Evolutionary conservation across 2,113 vertebrate species (phyloP).

Genomic region (Stigmatopora argus): DNA sequence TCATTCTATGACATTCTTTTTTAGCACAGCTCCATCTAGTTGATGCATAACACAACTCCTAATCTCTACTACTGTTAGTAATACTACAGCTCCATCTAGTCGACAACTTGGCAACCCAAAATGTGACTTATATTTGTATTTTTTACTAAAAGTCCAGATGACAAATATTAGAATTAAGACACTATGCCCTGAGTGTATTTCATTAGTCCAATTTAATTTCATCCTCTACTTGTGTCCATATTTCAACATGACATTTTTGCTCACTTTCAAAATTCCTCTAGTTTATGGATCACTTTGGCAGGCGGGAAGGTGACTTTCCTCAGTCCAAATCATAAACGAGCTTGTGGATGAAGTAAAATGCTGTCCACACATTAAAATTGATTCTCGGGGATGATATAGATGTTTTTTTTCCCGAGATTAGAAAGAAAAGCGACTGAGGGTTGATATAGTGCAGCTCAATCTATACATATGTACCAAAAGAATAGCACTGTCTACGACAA

Average conservation of each 20-base stretch:
- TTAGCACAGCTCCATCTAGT: too few species aligned
- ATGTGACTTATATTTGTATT: too few species aligned
- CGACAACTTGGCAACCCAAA: too few species aligned
- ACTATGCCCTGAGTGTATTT: not conserved
- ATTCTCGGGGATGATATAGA: conserved; percentile 15
- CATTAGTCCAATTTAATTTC: conserved; percentile 13
- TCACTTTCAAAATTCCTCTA: conserved; percentile 15
- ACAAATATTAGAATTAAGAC: too few species aligned
- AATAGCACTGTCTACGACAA: too few species aligned
- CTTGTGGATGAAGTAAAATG: conserved; percentile 12
- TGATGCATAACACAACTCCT: too few species aligned
- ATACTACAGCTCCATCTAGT: too few species aligned
- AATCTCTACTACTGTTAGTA: too few species aligned
- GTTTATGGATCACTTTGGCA: conserved; percentile 45
- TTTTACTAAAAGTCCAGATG: too few species aligned
- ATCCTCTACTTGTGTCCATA: not conserved
- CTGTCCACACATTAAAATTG: conserved; percentile 27
- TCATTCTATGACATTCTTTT: too few species aligned
- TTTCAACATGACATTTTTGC: not conserved
- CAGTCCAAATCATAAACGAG: conserved; percentile 15
- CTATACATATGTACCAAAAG: not conserved
- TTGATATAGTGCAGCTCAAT: not conserved
- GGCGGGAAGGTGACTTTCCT: conserved; percentile 54
- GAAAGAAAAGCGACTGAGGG: conserved; percentile 1
- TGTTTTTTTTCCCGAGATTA: conserved; percentile 16